phyloP scores from a whole-genome alignment of 2,797 vertebrate species.

The Trachops cirrhosus region DNA sequence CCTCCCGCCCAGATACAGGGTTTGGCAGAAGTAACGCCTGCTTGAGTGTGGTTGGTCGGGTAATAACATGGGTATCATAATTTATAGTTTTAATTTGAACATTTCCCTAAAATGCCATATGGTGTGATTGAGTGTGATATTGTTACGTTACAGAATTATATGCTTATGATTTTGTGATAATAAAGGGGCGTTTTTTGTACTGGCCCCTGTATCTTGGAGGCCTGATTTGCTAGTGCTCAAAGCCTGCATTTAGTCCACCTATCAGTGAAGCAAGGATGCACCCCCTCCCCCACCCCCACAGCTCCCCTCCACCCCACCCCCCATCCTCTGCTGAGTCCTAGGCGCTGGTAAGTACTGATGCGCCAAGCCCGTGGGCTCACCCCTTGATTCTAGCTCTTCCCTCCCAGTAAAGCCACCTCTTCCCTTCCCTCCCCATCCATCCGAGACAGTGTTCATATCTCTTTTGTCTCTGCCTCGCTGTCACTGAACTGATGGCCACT shows the following conservation, averaged over 20 bases:
- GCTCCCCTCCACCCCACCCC: too few relatives aligned
- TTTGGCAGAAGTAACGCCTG: too few relatives aligned
- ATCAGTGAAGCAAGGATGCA: rapidly evolving
- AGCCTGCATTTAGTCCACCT: not conserved
- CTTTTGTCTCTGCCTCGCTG: not conserved
- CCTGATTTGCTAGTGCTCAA: not conserved
- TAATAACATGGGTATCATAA: too few relatives aligned
- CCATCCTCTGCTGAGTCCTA: rapidly evolving
- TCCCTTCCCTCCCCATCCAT: not conserved
- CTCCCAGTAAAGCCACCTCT: not conserved
- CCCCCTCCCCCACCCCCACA: too few relatives aligned
- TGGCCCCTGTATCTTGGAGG: not conserved
- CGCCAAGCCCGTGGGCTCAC: not conserved
- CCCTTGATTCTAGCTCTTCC: not conserved
- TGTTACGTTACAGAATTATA: too few relatives aligned
- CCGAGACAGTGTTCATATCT: not conserved
- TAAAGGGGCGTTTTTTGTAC: too few relatives aligned
- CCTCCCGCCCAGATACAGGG: not conserved
- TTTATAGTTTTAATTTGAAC: too few relatives aligned
- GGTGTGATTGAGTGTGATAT: too few relatives aligned
- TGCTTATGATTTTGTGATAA: too few relatives aligned
- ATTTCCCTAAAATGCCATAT: too few relatives aligned
- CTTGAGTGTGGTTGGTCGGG: too few relatives aligned
- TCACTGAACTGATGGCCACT: not conserved
- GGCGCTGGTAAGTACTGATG: too few relatives aligned